A percentile compares a stretch with the other conserved stretches of the same genome.
phyloP scores from a whole-genome alignment of 2,113 vertebrate genomes.

The Cyrtonyx montezumae region DNA sequence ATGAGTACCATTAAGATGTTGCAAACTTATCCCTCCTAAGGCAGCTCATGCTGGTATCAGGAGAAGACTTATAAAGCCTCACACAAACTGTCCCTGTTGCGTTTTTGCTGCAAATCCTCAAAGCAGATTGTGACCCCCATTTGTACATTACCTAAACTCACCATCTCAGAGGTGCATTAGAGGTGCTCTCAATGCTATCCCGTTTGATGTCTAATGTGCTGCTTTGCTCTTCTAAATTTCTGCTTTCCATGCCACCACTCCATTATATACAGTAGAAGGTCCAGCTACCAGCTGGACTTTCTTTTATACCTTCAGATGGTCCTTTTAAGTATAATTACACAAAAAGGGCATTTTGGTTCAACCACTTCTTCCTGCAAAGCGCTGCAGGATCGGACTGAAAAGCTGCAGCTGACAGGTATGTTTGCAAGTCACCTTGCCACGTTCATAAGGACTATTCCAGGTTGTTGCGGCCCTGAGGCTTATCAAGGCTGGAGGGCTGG shows the following conservation, averaged over 20 bases:
- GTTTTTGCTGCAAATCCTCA: not conserved
- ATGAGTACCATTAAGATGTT: not conserved
- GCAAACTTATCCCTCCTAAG: not conserved
- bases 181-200: not conserved
- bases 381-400: not conserved
- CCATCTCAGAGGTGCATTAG: not conserved
- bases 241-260: not conserved
- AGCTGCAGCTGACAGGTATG: fast-evolving
- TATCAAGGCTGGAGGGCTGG: too few relatives aligned
- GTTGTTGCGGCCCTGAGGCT: not conserved
- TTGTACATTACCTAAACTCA: not conserved
- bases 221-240: not conserved
- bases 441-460: not conserved
- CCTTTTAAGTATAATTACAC: not conserved
- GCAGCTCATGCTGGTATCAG: not conserved
- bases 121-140: not conserved
- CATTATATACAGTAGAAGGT: not conserved
- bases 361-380: not conserved
- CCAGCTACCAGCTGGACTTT: not conserved
- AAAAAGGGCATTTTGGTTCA: not conserved
- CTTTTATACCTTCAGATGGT: not conserved
- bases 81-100: not conserved
- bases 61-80: not conserved
- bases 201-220: not conserved
- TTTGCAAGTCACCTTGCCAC: not conserved